Conservation (phyloP, 2,797 vertebrate species). For the Esox lucius region DNA sequence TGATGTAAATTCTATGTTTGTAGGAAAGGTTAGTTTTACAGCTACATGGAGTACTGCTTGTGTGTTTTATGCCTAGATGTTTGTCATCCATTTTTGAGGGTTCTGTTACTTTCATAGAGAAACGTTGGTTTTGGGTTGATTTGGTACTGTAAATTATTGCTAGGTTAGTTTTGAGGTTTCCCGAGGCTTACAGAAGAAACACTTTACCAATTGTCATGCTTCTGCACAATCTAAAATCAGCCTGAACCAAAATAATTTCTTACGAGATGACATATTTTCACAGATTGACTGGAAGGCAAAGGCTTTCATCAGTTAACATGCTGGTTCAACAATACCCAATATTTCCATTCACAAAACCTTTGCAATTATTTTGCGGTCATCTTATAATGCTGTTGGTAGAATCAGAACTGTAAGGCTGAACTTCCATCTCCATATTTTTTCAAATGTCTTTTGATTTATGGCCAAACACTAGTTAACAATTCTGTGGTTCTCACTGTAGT, state of each 20-base stretch:
- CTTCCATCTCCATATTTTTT: background rate
- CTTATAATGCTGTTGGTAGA: background rate
- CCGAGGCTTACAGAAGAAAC: background rate
- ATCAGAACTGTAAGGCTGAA: background rate
- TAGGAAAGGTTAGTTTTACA: background rate
- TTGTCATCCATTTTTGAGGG: background rate
- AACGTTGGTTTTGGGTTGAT: background rate
- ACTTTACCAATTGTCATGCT: slow-evolving; percentile 17
- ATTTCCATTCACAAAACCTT: background rate
- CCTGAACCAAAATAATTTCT: slow-evolving; percentile 23
- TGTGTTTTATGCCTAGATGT: background rate
- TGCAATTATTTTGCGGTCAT: background rate
- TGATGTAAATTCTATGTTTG: background rate
- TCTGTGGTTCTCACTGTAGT: background rate
- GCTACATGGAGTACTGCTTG: too few relatives aligned
- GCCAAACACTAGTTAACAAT: background rate
- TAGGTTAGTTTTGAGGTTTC: slow-evolving; percentile 11
- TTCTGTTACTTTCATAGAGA: background rate
- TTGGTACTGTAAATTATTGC: slow-evolving; percentile 10
- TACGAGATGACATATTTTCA: slow-evolving; percentile 18
- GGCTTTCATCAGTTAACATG: slow-evolving; percentile 5
- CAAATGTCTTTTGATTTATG: background rate
- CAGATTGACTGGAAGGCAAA: slow-evolving; percentile 17
- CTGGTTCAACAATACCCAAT: background rate
- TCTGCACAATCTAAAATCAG: slow-evolving; percentile 16